Base-by-base conservation (phyloP, 1,140 invertebrate species). In the Orussus abietinus region DNA sequence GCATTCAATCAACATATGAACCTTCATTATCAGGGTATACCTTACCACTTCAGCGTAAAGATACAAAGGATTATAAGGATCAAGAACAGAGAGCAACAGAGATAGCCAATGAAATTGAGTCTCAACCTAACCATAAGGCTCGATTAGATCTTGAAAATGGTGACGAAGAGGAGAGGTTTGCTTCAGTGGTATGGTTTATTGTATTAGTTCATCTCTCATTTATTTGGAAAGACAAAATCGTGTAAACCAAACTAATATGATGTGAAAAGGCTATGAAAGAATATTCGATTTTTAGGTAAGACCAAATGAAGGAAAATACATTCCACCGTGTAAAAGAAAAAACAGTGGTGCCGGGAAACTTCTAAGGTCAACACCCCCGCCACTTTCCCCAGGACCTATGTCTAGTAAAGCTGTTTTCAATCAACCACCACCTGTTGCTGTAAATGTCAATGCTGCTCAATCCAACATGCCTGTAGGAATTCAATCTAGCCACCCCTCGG, bases 41-140 rank as follows among this genome's bases (percentile, higher is more conserved):
- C n/a, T 79, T 90, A 44, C 84, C 80, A 36, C 65, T 94, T 52
- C 85, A 92, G 59, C 82, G 84, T 59, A 85, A 83, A 57, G 89
- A 96, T 60, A 85, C 86, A 2, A 81, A 86, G 55, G 90, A 93
- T 66, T 95, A 86, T 58, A 88, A 85, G 72, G 82, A 69, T 53
- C 69, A 72, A 45, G 70, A 66, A 22, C 63, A 66, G 18, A 86
- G 88, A 67, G 93, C 92, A 20, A 80, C 84, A 32, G 84, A 88
- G 66, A 86, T 96, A 54, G 92, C 92, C 0, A 82, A 80, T 25
- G 91, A 95, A 75, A 96, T 96, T 38, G 90, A 95, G 66, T 86
- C 78, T 57, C 85, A 88, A 64, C 84, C 88, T 1, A 75, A 77
- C 44, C 88, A 91, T 54, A 86, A 85, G 60, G 80, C 81, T n/a